Conservation (phyloP, 2,797 vertebrate genomes). For the Vireo griseus region DNA sequence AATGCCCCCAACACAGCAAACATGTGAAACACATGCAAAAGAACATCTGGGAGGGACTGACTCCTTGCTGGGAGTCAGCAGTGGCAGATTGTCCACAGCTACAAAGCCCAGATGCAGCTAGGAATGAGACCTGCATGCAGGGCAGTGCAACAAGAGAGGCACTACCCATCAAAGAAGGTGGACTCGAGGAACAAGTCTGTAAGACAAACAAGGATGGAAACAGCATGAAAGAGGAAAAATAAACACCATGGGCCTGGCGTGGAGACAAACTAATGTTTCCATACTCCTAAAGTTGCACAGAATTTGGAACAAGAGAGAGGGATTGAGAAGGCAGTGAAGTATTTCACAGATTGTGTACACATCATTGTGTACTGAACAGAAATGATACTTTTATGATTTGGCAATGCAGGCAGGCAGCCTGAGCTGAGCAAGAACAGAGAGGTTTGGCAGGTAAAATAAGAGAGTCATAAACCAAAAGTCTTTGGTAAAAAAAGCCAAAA, state of each 20-base stretch:
- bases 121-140: neutral
- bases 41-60: neutral
- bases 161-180: neutral
- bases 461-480: neutral
- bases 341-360: neutral
- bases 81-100: fast-evolving
- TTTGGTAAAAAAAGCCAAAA: neutral
- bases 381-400: neutral
- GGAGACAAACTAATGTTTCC: neutral
- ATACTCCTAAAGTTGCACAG: neutral
- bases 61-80: neutral
- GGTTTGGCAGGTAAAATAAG: neutral
- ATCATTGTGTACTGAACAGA: neutral
- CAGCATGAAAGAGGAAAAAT: neutral
- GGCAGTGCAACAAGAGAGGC: neutral
- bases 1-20: neutral
- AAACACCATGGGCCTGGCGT: neutral
- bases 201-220: neutral
- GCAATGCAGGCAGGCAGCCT: neutral
- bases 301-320: neutral
- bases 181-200: neutral
- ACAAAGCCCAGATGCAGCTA: neutral
- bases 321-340: neutral
- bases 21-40: neutral
- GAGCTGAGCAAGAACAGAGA: neutral